Evolutionary conservation across 2,113 vertebrate species (phyloP).

Genomic region (Dermatemys mawii): DNA sequence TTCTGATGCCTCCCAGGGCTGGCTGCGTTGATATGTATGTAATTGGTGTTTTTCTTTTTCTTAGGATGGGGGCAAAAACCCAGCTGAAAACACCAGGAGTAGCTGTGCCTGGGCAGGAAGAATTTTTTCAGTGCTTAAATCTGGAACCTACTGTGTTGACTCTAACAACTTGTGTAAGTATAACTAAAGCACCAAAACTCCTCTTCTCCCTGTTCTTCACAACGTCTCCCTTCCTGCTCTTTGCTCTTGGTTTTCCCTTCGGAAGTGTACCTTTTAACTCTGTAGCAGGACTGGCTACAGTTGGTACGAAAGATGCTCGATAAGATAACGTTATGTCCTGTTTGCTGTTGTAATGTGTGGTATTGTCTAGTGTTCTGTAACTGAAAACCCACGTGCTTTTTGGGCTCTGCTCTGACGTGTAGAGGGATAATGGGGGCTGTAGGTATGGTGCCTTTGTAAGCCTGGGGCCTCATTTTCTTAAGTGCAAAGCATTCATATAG

Average conservation of each 20-base stretch:
- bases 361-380: not conserved
- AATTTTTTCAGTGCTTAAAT: not conserved
- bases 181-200: not conserved
- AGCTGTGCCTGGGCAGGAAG: not conserved
- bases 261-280: not conserved
- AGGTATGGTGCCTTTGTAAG: not conserved
- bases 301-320: not conserved
- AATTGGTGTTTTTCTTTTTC: not conserved
- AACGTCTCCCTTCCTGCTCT: not conserved
- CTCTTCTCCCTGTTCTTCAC: accelerated
- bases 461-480: not conserved
- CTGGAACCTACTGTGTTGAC: not conserved
- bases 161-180: not conserved
- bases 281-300: not conserved
- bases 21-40: not conserved
- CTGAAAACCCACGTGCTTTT: not conserved
- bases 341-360: not conserved
- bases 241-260: not conserved
- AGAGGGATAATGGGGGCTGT: not conserved
- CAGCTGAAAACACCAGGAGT: not conserved
- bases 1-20: not conserved
- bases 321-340: not conserved
- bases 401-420: not conserved
- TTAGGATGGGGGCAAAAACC: not conserved
- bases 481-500: not conserved